phyloP scores from a whole-genome alignment of 1,140 invertebrate species.

The Maniola jurtina region DNA sequence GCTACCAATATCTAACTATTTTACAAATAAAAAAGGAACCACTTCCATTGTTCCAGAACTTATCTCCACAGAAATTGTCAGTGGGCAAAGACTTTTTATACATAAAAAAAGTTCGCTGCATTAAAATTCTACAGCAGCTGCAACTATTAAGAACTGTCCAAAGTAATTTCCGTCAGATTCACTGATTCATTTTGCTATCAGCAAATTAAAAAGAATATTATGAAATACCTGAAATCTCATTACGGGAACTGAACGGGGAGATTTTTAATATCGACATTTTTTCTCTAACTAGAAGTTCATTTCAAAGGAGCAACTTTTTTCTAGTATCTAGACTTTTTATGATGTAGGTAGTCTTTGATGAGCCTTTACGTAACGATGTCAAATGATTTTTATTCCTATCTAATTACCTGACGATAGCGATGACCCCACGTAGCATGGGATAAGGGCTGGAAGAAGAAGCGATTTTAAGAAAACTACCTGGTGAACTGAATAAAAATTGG shows the following conservation, averaged over 20 bases:
- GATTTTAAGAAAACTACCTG: too few species aligned
- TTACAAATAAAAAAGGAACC: too few species aligned
- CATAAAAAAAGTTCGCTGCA: not conserved
- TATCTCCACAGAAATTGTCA: too few species aligned
- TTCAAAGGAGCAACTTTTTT: slow-evolving; percentile 3
- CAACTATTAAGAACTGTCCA: not conserved
- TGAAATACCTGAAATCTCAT: slow-evolving; percentile 18
- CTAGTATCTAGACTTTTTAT: not conserved
- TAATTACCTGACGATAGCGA: not conserved
- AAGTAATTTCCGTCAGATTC: slow-evolving; percentile 12
- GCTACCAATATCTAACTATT: too few species aligned
- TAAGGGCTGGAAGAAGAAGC: too few species aligned
- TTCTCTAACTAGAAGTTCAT: not conserved
- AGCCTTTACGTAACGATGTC: not conserved
- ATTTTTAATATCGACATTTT: slow-evolving; percentile 16
- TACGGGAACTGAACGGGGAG: slow-evolving; percentile 6
- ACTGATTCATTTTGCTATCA: slow-evolving; percentile 3
- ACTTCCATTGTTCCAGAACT: too few species aligned
- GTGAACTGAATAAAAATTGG: too few species aligned
- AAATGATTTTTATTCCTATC: not conserved
- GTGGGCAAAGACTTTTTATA: too few species aligned
- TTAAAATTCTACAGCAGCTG: not conserved
- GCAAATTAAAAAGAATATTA: slow-evolving; percentile 10
- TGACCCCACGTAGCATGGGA: too few species aligned
- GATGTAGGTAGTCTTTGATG: not conserved